Evolutionary conservation across 1,140 invertebrate genomes (phyloP).

Genomic region (Heliconius nattereri): DNA sequence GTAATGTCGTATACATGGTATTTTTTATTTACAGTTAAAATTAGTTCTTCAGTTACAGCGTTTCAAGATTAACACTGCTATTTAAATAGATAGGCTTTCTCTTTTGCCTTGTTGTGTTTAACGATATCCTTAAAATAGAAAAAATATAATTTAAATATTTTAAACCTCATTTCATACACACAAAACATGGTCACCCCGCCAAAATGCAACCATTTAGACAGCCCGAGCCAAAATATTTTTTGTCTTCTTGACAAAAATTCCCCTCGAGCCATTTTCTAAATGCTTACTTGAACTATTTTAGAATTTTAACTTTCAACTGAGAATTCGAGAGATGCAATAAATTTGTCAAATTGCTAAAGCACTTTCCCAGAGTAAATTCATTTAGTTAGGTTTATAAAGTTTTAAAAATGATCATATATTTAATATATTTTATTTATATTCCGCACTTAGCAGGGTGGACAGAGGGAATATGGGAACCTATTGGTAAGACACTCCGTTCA

Average conservation of each 20-base stretch:
- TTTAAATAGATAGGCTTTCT: no score
- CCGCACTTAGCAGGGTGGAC: neutral
- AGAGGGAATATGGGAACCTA: neutral
- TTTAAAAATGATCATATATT: neutral
- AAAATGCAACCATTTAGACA: slow-evolving; percentile 35
- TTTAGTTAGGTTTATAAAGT: neutral
- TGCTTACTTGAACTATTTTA: slow-evolving; percentile 28
- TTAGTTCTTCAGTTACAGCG: no score
- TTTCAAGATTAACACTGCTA: no score
- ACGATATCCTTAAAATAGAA: no score
- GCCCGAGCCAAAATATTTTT: slow-evolving; percentile 35
- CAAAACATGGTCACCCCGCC: slow-evolving; percentile 18
- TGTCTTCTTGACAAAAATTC: slow-evolving; percentile 33
- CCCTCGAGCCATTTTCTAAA: slow-evolving; percentile 35
- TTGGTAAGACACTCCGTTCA: neutral
- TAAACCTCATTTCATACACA: neutral
- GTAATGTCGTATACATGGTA: no score
- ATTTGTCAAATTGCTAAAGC: slow-evolving; percentile 20
- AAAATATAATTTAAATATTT: no score
- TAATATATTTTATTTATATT: neutral
- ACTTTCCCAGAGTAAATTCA: neutral
- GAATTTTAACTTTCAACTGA: slow-evolving; percentile 18
- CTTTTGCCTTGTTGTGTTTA: no score
- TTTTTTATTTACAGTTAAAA: no score
- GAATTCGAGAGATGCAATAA: slow-evolving; percentile 22